Conservation (phyloP, 2,113 vertebrate species). For the Calidris pygmaea region DNA sequence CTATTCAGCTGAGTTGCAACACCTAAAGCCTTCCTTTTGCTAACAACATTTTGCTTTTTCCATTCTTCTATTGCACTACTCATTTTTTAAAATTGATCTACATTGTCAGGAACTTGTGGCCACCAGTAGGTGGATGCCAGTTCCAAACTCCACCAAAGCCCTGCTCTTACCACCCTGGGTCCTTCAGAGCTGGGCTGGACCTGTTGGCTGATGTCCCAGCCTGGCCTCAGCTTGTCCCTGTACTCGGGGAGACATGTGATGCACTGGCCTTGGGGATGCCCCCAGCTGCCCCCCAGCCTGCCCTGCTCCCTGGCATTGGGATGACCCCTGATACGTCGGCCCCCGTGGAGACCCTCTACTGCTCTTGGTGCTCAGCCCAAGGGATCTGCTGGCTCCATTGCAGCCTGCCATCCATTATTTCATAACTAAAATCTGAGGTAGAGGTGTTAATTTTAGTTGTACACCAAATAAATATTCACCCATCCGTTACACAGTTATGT, state of each 20-base stretch:
- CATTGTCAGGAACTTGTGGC: not conserved
- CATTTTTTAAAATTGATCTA: fast-evolving
- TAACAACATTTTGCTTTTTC: not conserved
- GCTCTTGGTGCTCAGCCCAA: not conserved
- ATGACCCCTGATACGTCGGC: too few relatives aligned
- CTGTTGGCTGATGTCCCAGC: not conserved
- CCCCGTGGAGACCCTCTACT: fast-evolving
- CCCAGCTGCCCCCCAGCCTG: not conserved
- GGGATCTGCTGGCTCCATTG: not conserved
- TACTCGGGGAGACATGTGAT: fast-evolving
- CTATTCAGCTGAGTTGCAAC: not conserved
- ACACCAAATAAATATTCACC: not conserved
- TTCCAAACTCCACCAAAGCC: not conserved
- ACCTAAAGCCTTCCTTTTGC: not conserved
- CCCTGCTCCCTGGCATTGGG: too few relatives aligned
- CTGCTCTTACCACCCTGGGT: not conserved
- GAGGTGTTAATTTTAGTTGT: not conserved
- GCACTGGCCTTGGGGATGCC: not conserved
- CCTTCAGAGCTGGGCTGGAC: not conserved
- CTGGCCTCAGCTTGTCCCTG: not conserved
- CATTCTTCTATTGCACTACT: not conserved
- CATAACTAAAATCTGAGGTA: not conserved
- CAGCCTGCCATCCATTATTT: not conserved
- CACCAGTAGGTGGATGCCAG: not conserved
- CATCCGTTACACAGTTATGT: not conserved